Percentiles rank a stretch among this genome's conserved stretches.
Evolutionary conservation across 2,797 vertebrate genomes (phyloP).

Genomic region (Rhinogobio ventralis): DNA sequence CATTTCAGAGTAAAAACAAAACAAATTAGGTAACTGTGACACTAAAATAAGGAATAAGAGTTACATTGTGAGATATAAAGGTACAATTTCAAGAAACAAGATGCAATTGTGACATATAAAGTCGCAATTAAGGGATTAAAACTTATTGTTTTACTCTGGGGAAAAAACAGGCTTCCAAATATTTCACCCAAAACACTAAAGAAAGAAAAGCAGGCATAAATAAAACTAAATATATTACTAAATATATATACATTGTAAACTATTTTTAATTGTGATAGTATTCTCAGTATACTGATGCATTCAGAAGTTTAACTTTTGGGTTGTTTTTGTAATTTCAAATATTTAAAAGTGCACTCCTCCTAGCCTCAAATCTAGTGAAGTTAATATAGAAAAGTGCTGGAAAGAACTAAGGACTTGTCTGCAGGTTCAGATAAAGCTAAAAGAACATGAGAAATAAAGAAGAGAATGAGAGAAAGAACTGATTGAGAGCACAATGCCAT

Average conservation of each 20-base stretch:
- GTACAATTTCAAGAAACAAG: not conserved
- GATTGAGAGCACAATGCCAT: constrained; percentile 1
- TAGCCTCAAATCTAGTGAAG: not conserved
- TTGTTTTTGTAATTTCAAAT: not conserved
- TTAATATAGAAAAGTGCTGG: not conserved
- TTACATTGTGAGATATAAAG: not conserved
- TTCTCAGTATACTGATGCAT: not conserved
- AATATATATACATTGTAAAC: too few relatives aligned
- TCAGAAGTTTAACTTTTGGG: not conserved
- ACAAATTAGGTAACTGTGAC: not conserved
- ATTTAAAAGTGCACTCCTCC: not conserved
- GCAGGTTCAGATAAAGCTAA: not conserved
- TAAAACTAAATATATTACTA: not conserved
- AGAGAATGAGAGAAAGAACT: not conserved
- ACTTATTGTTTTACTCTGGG: not conserved
- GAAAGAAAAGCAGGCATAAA: not conserved
- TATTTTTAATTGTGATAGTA: not conserved
- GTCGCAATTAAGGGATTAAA: not conserved
- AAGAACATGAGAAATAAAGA: not conserved
- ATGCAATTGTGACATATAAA: not conserved
- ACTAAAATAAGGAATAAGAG: not conserved
- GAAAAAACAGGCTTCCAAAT: not conserved
- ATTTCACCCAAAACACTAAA: not conserved
- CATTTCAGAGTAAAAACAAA: not conserved
- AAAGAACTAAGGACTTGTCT: not conserved